Evolutionary conservation across 2,113 vertebrate genomes (phyloP).

Genomic region (Caretta caretta): DNA sequence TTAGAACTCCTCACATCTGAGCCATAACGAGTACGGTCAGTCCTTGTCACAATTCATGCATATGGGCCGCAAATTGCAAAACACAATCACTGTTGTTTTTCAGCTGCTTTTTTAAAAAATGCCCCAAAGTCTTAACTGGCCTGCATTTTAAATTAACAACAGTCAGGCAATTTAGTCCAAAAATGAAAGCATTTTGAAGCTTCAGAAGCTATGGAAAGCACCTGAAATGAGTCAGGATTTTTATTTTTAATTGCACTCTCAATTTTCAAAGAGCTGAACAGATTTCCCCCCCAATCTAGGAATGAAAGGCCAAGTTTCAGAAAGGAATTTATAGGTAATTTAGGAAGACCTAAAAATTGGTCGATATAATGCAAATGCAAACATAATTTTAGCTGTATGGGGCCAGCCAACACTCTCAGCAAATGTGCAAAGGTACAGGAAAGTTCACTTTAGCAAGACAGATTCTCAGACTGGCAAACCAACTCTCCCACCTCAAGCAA

Average conservation of each 20-base stretch:
- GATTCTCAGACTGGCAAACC: neutral
- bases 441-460: conserved; percentile 20
- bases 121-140: neutral
- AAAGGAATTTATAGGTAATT: conserved; percentile 28
- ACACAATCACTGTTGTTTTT: neutral
- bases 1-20: neutral
- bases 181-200: neutral
- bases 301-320: conserved; percentile 4
- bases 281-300: neutral
- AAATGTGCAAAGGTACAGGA: neutral
- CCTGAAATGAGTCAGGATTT: neutral
- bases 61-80: neutral
- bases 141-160: neutral
- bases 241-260: neutral
- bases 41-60: neutral
- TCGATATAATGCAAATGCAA: neutral
- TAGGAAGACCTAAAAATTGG: conserved; percentile 8
- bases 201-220: neutral
- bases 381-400: neutral
- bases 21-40: neutral
- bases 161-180: neutral
- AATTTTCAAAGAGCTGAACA: conserved; percentile 10
- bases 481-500: neutral
- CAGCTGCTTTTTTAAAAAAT: neutral
- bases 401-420: neutral